Base-by-base conservation (phyloP, 2,888 invertebrate species). In the Marronus borbonicus region DNA sequence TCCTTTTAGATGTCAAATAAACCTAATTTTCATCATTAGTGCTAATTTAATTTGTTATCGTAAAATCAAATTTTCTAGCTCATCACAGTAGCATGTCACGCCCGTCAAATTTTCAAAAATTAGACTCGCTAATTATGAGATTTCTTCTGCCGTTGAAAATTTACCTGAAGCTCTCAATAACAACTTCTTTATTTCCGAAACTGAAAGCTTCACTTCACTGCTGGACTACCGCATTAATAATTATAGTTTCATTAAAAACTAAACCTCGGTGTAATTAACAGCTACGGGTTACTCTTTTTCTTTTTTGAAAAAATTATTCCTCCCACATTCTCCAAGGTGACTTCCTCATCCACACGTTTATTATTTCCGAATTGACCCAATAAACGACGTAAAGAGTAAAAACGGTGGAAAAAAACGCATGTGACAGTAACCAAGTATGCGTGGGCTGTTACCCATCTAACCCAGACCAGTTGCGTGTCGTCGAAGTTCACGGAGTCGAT, bases 391-490 rank as follows among this genome's bases (percentile, higher is more conserved):
- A 60, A 49, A 66, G 64, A 64, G 31, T 55, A 52, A 52, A 58
- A 55, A 58, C 58, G 55, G 20, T 17, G 24, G 82, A 80, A 83
- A 84, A 85, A 84, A 78, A 84, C 81, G 84, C 81, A 84, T 86
- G 86, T 85, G 85, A 85, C 85, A 85, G 83, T 84, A 82, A 83
- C 82, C 81, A 80, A 80, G 82, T 82, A 82, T 81, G 85, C 84
- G 85, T 85, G 85, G 85, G 85, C 80, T 81, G 84, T 78, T 84
- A 84, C 85, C 84, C 85, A 84, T 84, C 84, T 84, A 84, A 84
- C 84, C 83, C 82, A 81, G 82, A 80, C 81, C 80, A 80, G 83
- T 85, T 85, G 86, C 86, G 86, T 85, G 86, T 82, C 81, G 79
- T 81, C 82, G 79, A 79, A 70, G 80, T 78, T 81, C 82, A 82